Conservation (phyloP, 30 jellyfish, hydroid and myxozoan species). For the Aurelia coerulea region DNA sequence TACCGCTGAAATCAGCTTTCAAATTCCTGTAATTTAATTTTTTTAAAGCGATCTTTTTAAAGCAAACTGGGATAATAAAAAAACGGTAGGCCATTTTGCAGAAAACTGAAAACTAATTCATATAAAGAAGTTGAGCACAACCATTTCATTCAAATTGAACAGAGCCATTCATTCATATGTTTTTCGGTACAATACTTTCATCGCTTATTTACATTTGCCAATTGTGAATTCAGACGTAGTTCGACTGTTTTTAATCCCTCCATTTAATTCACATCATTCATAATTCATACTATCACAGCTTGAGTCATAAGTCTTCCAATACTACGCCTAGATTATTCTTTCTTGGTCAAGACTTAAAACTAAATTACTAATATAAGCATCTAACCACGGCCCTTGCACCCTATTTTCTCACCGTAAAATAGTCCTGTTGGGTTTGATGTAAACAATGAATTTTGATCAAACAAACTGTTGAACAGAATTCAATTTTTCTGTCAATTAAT, state of each 20-base stretch:
- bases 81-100: too few relatives aligned
- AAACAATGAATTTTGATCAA: too few relatives aligned
- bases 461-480: too few relatives aligned
- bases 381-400: background rate
- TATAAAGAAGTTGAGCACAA: background rate
- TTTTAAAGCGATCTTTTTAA: background rate
- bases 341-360: background rate
- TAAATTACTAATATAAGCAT: background rate
- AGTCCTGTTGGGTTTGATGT: too few relatives aligned
- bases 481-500: too few relatives aligned
- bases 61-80: too few relatives aligned
- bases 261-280: conserved; percentile 26
- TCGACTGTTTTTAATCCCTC: conserved; percentile 2
- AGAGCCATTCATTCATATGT: background rate
- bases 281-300: conserved; percentile 9
- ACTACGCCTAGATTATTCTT: background rate
- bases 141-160: background rate
- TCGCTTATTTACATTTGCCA: background rate
- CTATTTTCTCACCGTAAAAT: background rate
- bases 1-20: too few relatives aligned
- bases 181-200: background rate
- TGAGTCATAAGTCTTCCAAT: conserved; percentile 14
- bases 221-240: conserved; percentile 20
- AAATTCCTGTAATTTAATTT: background rate
- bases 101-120: background rate